Evolutionary conservation across 2,113 vertebrate genomes (phyloP).

Genomic region (Grantiella picta): DNA sequence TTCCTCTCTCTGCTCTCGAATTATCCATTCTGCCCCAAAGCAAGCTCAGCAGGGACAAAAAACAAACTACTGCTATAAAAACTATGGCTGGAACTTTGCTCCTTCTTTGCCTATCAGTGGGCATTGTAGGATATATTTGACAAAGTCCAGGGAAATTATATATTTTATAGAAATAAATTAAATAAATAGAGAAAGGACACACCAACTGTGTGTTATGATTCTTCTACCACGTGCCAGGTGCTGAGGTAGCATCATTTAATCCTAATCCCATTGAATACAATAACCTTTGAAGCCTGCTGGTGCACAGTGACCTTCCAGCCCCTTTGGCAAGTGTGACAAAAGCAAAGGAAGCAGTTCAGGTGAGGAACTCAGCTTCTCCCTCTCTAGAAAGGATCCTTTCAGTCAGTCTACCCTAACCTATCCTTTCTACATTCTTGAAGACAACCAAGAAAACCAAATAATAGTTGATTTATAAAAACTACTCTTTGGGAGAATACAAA

Average conservation of each 20-base stretch:
- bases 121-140: background rate
- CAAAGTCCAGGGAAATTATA: background rate
- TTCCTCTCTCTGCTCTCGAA: background rate
- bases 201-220: background rate
- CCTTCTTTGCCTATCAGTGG: background rate
- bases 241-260: constrained; percentile 11
- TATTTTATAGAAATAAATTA: too few species aligned
- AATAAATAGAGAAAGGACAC: background rate
- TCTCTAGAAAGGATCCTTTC: background rate
- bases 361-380: background rate
- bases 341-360: background rate
- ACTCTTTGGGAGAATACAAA: background rate
- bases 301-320: background rate
- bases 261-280: background rate
- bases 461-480: background rate
- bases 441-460: background rate
- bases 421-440: background rate
- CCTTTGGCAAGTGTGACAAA: constrained; percentile 11
- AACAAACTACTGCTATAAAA: background rate
- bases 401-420: background rate
- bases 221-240: background rate
- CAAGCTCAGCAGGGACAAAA: background rate
- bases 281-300: background rate
- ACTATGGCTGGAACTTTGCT: background rate
- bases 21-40: background rate